Percentiles rank a stretch among this genome's conserved stretches.
These are phyloP conservation scores for Prosopocoilus inquinatus DNA, from an alignment of 2,888 invertebrate genomes.

Conservation along the genomic window DNA sequence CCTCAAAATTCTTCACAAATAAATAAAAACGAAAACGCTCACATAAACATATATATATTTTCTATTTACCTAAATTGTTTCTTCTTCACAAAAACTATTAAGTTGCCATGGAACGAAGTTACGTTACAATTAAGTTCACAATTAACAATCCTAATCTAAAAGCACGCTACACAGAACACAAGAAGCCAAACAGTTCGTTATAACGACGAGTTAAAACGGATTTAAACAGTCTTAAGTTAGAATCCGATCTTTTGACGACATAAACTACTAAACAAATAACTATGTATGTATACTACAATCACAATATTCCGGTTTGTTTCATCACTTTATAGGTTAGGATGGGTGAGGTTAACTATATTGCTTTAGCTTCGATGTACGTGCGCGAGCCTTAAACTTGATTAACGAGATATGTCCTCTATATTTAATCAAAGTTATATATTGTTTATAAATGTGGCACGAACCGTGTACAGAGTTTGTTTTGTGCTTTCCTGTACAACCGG, in stretches of 20 bases:
- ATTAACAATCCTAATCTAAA: neutral
- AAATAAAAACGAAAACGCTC: neutral
- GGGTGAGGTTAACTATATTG: slow-evolving; percentile 28
- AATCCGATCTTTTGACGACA: neutral
- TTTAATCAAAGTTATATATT: no score
- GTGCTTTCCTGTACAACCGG: slow-evolving; percentile 4
- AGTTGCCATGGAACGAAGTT: neutral
- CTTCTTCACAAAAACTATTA: neutral
- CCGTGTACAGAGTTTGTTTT: neutral
- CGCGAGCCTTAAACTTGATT: neutral
- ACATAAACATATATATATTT: neutral
- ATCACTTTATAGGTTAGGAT: slow-evolving; percentile 26
- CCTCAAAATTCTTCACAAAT: neutral
- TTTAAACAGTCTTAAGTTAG: neutral
- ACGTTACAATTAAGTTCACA: neutral
- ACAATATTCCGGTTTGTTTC: slow-evolving; percentile 7
- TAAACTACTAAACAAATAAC: neutral
- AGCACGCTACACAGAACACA: slow-evolving; percentile 1
- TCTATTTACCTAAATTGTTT: neutral
- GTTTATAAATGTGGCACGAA: no score
- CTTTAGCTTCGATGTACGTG: slow-evolving; percentile 23
- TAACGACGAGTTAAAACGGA: neutral
- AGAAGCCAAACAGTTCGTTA: neutral
- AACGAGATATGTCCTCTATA: neutral
- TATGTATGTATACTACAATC: neutral